Percentiles rank a stretch among this genome's conserved stretches.
Conservation (phyloP, 2,113 vertebrate genomes). For the Lota lota region DNA sequence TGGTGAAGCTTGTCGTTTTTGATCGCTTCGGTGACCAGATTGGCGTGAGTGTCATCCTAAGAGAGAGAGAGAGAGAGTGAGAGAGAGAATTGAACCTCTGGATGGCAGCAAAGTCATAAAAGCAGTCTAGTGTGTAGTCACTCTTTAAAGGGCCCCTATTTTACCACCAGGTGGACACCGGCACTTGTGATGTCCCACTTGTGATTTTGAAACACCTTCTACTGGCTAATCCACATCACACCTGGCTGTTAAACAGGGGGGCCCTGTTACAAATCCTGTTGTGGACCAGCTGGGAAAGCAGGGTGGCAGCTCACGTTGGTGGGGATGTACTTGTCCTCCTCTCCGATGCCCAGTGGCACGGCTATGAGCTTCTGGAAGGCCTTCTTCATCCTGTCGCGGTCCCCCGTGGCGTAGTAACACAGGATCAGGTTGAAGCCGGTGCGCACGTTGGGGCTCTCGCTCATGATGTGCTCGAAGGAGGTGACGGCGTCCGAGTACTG, state of each 20-base stretch:
- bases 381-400: conserved; percentile 92
- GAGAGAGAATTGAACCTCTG: not conserved
- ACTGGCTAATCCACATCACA: too few relatives aligned
- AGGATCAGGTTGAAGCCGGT: conserved; percentile 91
- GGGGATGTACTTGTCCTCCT: conserved; percentile 89
- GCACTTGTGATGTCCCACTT: too few relatives aligned
- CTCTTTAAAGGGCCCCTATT: too few relatives aligned
- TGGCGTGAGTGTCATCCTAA: conserved; percentile 86
- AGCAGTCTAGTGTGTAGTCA: too few relatives aligned
- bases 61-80: conserved; percentile 6
- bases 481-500: conserved; percentile 89
- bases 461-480: conserved; percentile 94
- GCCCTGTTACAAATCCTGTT: too few relatives aligned
- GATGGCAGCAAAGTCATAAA: too few relatives aligned
- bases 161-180: too few relatives aligned
- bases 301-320: conserved; percentile 75
- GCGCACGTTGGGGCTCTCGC: conserved; percentile 84
- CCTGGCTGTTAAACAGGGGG: too few relatives aligned
- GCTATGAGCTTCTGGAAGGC: conserved; percentile 91
- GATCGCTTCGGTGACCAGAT: conserved; percentile 89
- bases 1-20: conserved; percentile 93
- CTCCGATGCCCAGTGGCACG: conserved; percentile 86
- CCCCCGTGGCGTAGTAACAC: conserved; percentile 89
- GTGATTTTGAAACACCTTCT: too few relatives aligned
- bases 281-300: too few relatives aligned